Evolutionary conservation across 2,797 vertebrate genomes (phyloP).

Genomic region (Smutsia temminckii): DNA sequence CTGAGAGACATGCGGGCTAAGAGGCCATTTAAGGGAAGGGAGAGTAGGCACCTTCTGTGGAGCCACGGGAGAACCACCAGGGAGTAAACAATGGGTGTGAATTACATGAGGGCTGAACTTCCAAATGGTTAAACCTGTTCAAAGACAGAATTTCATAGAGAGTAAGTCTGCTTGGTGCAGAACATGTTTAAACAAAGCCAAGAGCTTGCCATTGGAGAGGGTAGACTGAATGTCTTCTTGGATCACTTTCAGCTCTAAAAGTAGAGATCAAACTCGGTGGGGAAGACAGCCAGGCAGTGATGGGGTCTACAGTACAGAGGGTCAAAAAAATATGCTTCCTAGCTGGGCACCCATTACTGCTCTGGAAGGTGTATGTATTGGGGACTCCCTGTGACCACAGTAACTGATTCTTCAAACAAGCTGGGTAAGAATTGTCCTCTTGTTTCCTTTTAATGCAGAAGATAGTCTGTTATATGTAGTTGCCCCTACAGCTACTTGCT

Average conservation of each 20-base stretch:
- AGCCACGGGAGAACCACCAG: not conserved
- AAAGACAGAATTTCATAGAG: not conserved
- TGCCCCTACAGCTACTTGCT: not conserved
- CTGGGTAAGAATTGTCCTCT: not conserved
- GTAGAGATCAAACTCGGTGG: not conserved
- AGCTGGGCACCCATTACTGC: not conserved
- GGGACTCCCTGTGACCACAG: not conserved
- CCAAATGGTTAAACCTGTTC: not conserved
- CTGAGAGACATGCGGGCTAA: not conserved
- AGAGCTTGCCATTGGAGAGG: not conserved
- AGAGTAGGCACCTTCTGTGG: not conserved
- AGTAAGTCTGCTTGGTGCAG: not conserved
- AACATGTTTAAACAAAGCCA: not conserved
- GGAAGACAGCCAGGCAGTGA: not conserved
- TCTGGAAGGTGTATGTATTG: not conserved
- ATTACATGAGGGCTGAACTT: not conserved
- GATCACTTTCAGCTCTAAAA: not conserved
- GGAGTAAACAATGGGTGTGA: not conserved
- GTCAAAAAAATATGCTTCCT: not conserved
- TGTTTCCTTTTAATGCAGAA: not conserved
- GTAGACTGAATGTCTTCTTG: not conserved
- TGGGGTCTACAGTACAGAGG: not conserved
- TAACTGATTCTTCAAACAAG: not conserved
- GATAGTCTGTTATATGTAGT: not conserved
- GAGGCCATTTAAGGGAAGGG: not conserved